Evolutionary conservation across 23 tunicate genomes (phyloP).

Genomic region (Halocynthia aurantium): DNA sequence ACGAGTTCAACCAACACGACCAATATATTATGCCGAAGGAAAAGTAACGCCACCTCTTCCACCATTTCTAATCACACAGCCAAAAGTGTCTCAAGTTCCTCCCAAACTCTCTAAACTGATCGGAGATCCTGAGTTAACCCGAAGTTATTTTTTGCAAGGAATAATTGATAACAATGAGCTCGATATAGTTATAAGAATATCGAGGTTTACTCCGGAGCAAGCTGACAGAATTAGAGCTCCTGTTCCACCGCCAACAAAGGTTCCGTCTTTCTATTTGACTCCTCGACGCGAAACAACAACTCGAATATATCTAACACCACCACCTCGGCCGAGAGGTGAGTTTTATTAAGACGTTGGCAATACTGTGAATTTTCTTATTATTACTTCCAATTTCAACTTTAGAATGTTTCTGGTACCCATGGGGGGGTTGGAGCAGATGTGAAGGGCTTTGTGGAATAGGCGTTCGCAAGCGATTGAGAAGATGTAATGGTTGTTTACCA

Average conservation of each 20-base stretch:
- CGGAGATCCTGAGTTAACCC: background rate
- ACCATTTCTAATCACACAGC: too few species aligned
- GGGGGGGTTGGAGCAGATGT: conserved; percentile 95
- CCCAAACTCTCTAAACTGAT: background rate
- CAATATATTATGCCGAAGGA: too few species aligned
- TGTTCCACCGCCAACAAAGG: background rate
- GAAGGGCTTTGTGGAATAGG: conserved; percentile 65
- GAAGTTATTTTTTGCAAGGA: background rate
- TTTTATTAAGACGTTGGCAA: too few species aligned
- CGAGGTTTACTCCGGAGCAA: background rate
- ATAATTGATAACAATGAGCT: background rate
- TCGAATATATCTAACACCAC: background rate
- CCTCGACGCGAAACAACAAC: background rate
- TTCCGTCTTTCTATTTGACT: too few species aligned
- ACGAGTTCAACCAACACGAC: too few species aligned
- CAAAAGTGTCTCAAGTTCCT: too few species aligned
- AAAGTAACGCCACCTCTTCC: too few species aligned
- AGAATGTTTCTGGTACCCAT: conserved; percentile 78
- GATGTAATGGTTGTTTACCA: conserved; percentile 85
- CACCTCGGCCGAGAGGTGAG: too few species aligned
- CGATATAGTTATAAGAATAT: background rate
- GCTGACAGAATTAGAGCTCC: background rate
- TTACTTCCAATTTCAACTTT: too few species aligned
- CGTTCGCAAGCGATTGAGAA: conserved; percentile 54
- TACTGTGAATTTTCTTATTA: too few species aligned